A percentile compares a stretch with the other conserved stretches of the same genome.
Evolutionary conservation across 2,797 vertebrate species (phyloP).

Genomic region (Megalops cyprinoides): DNA sequence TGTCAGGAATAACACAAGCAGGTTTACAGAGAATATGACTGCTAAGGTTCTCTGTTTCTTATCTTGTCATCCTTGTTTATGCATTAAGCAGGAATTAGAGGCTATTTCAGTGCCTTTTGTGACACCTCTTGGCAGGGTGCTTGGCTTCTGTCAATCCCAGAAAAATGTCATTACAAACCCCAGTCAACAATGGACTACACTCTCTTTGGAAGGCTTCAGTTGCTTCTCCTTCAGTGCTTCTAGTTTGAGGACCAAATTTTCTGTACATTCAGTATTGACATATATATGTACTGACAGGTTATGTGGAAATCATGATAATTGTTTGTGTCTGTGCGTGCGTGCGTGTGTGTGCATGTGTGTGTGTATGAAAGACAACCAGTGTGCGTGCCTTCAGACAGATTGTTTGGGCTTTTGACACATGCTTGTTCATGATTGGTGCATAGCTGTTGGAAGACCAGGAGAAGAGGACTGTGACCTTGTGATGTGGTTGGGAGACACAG

Average conservation of each 20-base stretch:
- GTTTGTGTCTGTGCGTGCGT: neutral
- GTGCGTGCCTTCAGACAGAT: neutral
- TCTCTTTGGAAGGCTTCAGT: constrained; percentile 9
- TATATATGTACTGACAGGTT: neutral
- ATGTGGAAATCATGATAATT: neutral
- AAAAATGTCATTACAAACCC: neutral
- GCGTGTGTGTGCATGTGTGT: neutral
- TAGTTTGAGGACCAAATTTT: neutral
- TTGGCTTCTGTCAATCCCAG: constrained; percentile 23
- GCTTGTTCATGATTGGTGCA: neutral
- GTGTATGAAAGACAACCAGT: neutral
- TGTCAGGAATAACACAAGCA: too few species aligned
- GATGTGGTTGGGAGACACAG: neutral
- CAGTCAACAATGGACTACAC: neutral
- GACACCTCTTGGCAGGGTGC: constrained; percentile 11
- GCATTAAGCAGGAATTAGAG: constrained; percentile 2
- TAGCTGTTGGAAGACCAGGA: neutral
- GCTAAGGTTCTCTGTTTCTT: neutral
- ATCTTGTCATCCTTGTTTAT: neutral
- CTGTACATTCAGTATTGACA: neutral
- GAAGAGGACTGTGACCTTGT: neutral
- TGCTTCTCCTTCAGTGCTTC: neutral
- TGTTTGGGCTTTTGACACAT: neutral
- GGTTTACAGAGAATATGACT: constrained; percentile 9
- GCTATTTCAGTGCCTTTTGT: neutral